Evolutionary conservation across 2,888 invertebrate species (phyloP).

Genomic region (Parthenolecanium corni): DNA sequence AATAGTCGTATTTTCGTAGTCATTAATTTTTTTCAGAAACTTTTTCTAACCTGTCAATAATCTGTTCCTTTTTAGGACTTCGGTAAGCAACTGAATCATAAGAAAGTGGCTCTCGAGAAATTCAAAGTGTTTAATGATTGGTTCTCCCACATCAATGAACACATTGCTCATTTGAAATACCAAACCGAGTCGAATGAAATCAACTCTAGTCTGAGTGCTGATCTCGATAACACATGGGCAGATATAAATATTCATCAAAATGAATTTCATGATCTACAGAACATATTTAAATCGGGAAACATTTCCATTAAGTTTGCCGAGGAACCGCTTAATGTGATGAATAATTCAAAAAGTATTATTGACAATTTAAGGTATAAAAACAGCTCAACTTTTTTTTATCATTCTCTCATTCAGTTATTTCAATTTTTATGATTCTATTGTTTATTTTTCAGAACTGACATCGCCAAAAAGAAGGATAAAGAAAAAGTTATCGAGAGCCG

Average conservation of each 20-base stretch:
- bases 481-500: constrained; percentile 10
- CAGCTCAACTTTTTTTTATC: background rate
- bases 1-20: too few species aligned
- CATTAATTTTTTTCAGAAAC: too few species aligned
- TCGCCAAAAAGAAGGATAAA: constrained; percentile 15
- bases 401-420: background rate
- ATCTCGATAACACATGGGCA: constrained; percentile 25
- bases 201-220: constrained; percentile 16
- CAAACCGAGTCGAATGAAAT: constrained; percentile 26
- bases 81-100: constrained; percentile 59
- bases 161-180: constrained; percentile 28
- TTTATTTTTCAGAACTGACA: constrained; percentile 13
- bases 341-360: constrained; percentile 7
- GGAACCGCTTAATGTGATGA: constrained; percentile 8
- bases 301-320: background rate
- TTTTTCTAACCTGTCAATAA: too few species aligned
- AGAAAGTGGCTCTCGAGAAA: constrained; percentile 61
- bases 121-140: constrained; percentile 74
- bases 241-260: constrained; percentile 25
- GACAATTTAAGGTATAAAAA: constrained; percentile 24
- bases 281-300: constrained; percentile 2
- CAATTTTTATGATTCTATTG: background rate
- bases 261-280: constrained; percentile 9
- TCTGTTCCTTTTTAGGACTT: too few species aligned
- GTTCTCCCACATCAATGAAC: constrained; percentile 67